phyloP scores from a whole-genome alignment of 2,888 invertebrate genomes.

The Leptogaster cylindrica region DNA sequence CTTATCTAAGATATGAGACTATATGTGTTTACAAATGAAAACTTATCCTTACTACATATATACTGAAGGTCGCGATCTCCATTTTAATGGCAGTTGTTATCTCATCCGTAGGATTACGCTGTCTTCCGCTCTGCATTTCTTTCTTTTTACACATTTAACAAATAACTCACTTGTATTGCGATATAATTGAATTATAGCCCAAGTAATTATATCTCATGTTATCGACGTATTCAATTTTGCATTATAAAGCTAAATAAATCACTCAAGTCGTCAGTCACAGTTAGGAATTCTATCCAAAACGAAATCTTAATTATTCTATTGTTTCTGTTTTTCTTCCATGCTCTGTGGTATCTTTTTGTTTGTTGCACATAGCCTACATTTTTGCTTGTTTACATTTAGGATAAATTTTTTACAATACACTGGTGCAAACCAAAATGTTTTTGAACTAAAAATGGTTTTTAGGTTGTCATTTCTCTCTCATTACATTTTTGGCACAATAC shows the following conservation, averaged over 20 bases:
- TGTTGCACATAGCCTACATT: no score
- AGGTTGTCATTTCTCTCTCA: no score
- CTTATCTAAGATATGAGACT: constrained; percentile 48
- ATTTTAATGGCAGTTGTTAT: constrained; percentile 29
- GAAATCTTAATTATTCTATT: constrained; percentile 21
- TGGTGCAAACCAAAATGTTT: no score
- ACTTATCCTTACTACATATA: constrained; percentile 26
- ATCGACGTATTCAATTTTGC: constrained; percentile 33
- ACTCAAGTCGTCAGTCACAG: constrained; percentile 47
- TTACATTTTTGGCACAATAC: no score
- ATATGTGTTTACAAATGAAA: constrained; percentile 31
- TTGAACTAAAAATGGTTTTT: no score
- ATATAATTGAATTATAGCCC: constrained; percentile 36
- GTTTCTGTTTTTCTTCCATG: background rate
- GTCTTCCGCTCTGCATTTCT: background rate
- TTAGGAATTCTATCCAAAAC: constrained; percentile 44
- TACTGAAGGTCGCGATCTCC: constrained; percentile 32
- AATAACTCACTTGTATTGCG: constrained; percentile 28
- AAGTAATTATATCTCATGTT: constrained; percentile 30
- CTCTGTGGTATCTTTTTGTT: background rate
- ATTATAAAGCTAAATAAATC: constrained; percentile 47
- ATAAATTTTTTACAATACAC: no score
- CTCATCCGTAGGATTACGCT: constrained; percentile 20
- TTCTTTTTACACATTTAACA: constrained; percentile 42
- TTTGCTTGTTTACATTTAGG: no score